Base-by-base conservation (phyloP, 2,113 vertebrate genomes). In the Muntiacus reevesi region DNA sequence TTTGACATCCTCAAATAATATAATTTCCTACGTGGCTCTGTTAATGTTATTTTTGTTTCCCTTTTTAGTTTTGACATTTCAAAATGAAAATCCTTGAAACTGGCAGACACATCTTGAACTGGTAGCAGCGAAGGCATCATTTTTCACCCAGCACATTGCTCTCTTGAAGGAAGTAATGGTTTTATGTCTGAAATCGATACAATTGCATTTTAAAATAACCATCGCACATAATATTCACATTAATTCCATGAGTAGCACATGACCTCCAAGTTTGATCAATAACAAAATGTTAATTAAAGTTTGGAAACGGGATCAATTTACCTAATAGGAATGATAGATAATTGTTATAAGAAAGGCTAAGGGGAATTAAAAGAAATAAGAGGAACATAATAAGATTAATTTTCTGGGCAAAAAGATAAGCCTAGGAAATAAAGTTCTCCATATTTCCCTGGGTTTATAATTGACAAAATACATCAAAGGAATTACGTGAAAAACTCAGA, bases 1-100 rank as follows among this genome's bases (percentile, higher is more conserved):
- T 95, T 71, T 98, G 98, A 98, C 96, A 98, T 95, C 83, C 55
- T 97, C 97, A 97, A 98, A 98, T 98, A 97, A 98, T 98, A 92
- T 95, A 97, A 98, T 98, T 98, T 97, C 96, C 90, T 97, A 87
- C 3, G 36, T 96, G 87, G 92, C 43, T 96, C 97, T 97, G 95
- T 87, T 97, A 98, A 98, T 98, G 94, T 97, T 96, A 96, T 97
- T 97, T 98, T 98, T 93, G 97, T 97, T 98, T 97, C 96, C 87
- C 92, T 92, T 97, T 98, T 98, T 97, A 97, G 96, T 98, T 98
- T 97, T 97, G 97, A 95, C 93, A 97, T 98, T 98, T 98, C 76
- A 95, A 96, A 93, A 89, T 89, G 95, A 96, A 98, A 98, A 97
- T 95, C 91, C 91, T 97, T 96, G 93, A 95, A 97, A 97, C 89